Base-by-base conservation (phyloP, 2,888 invertebrate genomes). In the Drosophila anomelani region DNA sequence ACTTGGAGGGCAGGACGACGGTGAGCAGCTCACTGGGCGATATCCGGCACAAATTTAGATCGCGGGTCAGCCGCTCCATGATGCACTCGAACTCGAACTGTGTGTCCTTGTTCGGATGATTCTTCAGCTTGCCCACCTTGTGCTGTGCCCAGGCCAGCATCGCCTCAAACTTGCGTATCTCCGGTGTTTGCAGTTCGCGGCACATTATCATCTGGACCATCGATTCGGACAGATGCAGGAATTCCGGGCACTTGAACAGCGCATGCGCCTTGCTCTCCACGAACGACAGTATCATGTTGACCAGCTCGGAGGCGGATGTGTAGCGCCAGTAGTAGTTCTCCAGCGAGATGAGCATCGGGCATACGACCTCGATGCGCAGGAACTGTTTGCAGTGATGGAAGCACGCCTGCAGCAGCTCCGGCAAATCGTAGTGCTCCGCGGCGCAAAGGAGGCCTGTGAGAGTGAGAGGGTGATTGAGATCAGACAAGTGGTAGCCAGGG, bases 301-400 rank as follows among this genome's bases (percentile, higher is more conserved):
- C 97, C 89, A 98, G 93, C 92, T 98, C 98, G 32, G 97, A 97
- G 53, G 98, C 98, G 66, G 98, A 98, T 39, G 97, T 97, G 92
- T 98, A 98, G 76, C 98, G 95, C 98, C 98, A 98, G 92, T 97
- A 98, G 93, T 98, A 98, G 92, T 98, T 98, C 92, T 98, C 98
- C 91, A 98, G 93, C 47, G 97, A 96, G 92, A 96, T 96, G 64
- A 98, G 94, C 98, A 98, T 98, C 79, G 96, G 95, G 93, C 98
- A 98, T 91, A 97, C 98, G 90, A 98, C 97, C 93, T 98, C 97
- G 92, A 97, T 97, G 84, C 97, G 94, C 41, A 98, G 94, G 92
- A 97, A 98, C 92, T 98, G 98, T 92, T 98, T 98, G 86, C 98
- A 97, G 90, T 98, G 98, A 91, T 98, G 98, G 93, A 98, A 98